Percentiles rank a stretch among this genome's conserved stretches.
phyloP scores from a whole-genome alignment of 2,797 vertebrate species.

The Gastrophryne carolinensis region DNA sequence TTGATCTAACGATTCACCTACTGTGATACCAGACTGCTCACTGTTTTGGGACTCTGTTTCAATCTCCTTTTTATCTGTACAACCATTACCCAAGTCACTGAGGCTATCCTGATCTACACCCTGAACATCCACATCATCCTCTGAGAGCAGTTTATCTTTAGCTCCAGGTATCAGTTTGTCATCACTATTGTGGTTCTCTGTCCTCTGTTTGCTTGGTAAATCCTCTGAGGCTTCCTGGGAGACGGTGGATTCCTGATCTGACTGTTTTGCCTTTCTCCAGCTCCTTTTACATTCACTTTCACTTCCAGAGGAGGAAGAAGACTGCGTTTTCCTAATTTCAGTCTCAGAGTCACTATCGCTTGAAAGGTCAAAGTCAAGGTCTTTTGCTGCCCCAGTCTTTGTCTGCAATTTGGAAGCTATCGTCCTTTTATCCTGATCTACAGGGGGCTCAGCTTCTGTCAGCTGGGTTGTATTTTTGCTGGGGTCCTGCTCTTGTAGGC shows the following conservation, averaged over 20 bases:
- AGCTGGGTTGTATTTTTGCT: conserved; percentile 51
- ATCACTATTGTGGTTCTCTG: conserved; percentile 60
- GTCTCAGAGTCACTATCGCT: conserved; percentile 87
- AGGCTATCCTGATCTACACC: conserved; percentile 75
- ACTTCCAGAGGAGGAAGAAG: conserved; percentile 56
- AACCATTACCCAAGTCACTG: conserved; percentile 81
- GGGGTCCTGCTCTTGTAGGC: conserved; percentile 60
- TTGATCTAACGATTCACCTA: conserved; percentile 90
- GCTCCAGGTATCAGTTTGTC: conserved; percentile 57
- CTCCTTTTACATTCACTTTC: conserved; percentile 66
- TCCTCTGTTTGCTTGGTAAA: not conserved
- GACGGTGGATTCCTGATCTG: conserved; percentile 32
- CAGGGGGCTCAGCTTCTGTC: conserved; percentile 55
- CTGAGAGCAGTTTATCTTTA: conserved; percentile 10
- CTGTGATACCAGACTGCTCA: conserved; percentile 90
- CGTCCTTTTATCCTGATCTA: conserved; percentile 58
- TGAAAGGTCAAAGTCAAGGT: conserved; percentile 88
- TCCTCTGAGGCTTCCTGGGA: conserved; percentile 47
- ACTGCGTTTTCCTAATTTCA: conserved; percentile 62
- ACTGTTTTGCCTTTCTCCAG: conserved; percentile 57
- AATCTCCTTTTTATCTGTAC: conserved; percentile 81
- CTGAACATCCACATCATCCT: conserved; percentile 50
- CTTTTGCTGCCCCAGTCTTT: conserved; percentile 61
- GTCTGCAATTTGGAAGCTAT: conserved; percentile 51
- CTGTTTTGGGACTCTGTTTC: conserved; percentile 96